Evolutionary conservation across 2,888 invertebrate species (phyloP).

Genomic region (Chrysomela aeneicollis): DNA sequence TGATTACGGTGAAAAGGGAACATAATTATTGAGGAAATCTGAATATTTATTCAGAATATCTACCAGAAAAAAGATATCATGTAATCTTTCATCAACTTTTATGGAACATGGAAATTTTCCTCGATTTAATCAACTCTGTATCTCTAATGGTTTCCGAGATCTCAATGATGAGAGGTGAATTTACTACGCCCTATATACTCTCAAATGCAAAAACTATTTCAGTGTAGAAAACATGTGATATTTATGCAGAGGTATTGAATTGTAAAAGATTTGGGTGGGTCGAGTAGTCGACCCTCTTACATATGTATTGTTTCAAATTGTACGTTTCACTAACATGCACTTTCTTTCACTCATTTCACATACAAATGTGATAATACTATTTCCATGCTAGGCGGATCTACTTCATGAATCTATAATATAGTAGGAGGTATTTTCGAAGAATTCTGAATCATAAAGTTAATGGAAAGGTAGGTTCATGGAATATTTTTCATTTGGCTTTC

Average conservation of each 20-base stretch:
- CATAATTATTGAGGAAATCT: no score
- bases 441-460: background rate
- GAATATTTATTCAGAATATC: no score
- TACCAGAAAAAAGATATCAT: no score
- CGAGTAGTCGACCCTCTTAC: constrained; percentile 48
- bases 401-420: constrained; percentile 8
- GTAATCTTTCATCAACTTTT: no score
- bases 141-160: no score
- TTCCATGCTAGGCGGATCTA: constrained; percentile 24
- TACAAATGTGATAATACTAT: constrained; percentile 30
- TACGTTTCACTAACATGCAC: constrained; percentile 47
- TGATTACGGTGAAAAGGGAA: no score
- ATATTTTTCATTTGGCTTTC: no score
- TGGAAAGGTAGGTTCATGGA: no score
- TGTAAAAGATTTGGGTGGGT: constrained; percentile 39
- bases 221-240: constrained; percentile 19
- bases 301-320: constrained; percentile 54
- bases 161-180: no score
- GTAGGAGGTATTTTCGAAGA: background rate
- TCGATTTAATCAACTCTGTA: no score
- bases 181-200: no score
- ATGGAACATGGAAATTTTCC: no score
- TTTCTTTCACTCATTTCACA: constrained; percentile 28
- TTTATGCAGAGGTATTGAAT: constrained; percentile 40
- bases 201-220: background rate